Evolutionary conservation across 2,113 vertebrate species (phyloP).

Genomic region (Hepsetus odoe): DNA sequence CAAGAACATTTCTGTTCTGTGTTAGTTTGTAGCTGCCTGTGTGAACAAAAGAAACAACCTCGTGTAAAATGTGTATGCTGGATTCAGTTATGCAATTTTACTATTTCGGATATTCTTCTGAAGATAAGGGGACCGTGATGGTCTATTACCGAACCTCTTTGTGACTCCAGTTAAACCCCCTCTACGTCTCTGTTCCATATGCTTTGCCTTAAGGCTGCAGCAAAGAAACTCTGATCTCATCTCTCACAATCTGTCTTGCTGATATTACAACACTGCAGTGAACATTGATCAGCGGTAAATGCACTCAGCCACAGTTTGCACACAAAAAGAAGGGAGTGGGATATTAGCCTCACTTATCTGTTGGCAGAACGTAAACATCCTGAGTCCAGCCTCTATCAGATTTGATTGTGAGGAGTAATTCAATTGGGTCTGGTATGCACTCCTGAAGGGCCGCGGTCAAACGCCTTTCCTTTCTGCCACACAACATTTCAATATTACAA

Average conservation of each 20-base stretch:
- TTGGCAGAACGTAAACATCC: constrained; percentile 3
- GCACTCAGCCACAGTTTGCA: background rate
- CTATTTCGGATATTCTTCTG: background rate
- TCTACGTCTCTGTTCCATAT: background rate
- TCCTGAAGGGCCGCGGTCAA: background rate
- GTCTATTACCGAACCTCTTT: background rate
- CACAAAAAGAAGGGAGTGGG: background rate
- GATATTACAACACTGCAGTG: background rate
- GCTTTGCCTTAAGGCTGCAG: background rate
- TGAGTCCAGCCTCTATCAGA: constrained; percentile 6
- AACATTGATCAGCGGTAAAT: background rate
- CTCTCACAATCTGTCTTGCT: background rate
- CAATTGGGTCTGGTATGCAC: background rate
- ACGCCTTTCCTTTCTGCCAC: background rate
- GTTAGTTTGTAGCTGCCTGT: no score
- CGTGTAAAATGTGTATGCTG: background rate
- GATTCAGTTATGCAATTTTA: no score
- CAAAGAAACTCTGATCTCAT: background rate
- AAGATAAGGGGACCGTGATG: background rate
- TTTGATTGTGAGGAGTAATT: constrained; percentile 13
- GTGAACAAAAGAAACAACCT: no score
- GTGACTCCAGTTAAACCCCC: background rate
- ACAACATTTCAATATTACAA: no score
- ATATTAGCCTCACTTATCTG: background rate
- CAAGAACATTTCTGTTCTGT: no score